phyloP scores from a whole-genome alignment of 2,888 invertebrate genomes.

The Nomada ruficornis region DNA sequence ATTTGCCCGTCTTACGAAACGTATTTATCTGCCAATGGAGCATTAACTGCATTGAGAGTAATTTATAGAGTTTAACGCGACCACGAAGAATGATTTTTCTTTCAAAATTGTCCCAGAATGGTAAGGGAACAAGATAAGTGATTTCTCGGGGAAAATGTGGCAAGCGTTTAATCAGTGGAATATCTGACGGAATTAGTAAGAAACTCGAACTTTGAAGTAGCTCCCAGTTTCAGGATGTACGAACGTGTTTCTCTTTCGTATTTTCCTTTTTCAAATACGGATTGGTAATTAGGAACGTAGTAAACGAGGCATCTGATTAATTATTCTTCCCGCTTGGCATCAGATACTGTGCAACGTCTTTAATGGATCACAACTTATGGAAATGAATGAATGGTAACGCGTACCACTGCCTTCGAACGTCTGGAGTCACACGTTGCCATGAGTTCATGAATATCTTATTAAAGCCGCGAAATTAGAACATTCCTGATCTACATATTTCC shows the following conservation, averaged over 20 bases:
- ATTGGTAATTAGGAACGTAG: conserved; percentile 11
- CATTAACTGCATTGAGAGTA: conserved; percentile 5
- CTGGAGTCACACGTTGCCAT: conserved; percentile 7
- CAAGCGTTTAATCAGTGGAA: conserved; percentile 2
- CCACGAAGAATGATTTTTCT: not conserved
- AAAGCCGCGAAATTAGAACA: conserved; percentile 17
- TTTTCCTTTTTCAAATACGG: not conserved
- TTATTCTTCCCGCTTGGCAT: conserved; percentile 27
- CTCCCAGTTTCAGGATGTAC: not conserved
- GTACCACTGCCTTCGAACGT: conserved; percentile 1
- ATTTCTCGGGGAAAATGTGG: not conserved
- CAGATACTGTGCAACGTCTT: conserved; percentile 26
- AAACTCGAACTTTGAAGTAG: not conserved
- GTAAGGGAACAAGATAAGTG: too few species aligned
- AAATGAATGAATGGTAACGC: conserved; percentile 14
- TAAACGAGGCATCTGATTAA: conserved; percentile 24
- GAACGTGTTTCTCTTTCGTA: not conserved
- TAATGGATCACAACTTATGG: conserved; percentile 32
- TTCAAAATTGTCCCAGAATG: not conserved
- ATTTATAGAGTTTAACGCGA: conserved; percentile 16
- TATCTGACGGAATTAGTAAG: not conserved
- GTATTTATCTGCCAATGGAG: too few species aligned
- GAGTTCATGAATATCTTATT: conserved; percentile 30
- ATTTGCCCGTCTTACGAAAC: not conserved
- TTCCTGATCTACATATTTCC: conserved; percentile 28